A percentile compares a stretch with the other conserved stretches of the same genome.
phyloP scores from a whole-genome alignment of 53 echinoderm and acorn worm genomes.

The Temnopleurus reevesii region DNA sequence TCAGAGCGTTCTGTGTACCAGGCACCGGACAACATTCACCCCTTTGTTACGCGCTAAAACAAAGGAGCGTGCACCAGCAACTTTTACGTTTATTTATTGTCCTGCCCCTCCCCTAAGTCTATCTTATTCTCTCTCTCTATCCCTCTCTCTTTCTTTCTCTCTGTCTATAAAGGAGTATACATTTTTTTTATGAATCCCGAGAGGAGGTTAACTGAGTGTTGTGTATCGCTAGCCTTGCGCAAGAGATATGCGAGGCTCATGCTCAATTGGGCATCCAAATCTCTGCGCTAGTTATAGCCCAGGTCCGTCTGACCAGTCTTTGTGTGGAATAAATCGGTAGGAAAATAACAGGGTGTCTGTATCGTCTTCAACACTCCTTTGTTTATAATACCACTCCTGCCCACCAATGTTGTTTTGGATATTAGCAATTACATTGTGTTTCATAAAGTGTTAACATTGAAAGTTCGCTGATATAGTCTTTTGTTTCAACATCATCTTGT shows the following conservation, averaged over 20 bases:
- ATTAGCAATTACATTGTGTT: too few species aligned
- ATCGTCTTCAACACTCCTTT: too few species aligned
- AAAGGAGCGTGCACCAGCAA: conserved; percentile 53
- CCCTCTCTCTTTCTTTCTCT: not conserved
- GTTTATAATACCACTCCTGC: not conserved
- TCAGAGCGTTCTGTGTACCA: not conserved
- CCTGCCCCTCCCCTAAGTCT: not conserved
- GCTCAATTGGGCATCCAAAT: conserved; percentile 22
- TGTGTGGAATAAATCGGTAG: not conserved
- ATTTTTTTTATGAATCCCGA: conserved; percentile 22
- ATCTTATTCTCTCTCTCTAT: conserved; percentile 4
- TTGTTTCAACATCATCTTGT: too few species aligned
- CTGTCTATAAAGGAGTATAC: not conserved
- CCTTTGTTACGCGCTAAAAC: conserved; percentile 49
- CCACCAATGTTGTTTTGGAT: too few species aligned
- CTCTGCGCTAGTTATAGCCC: not conserved
- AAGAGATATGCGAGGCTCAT: conserved; percentile 16
- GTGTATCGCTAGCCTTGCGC: not conserved
- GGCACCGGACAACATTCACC: conserved; percentile 3
- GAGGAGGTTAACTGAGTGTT: conserved; percentile 1
- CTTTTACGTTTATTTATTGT: not conserved
- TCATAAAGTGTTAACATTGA: too few species aligned
- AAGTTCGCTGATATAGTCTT: too few species aligned
- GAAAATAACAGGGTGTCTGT: conserved; percentile 19
- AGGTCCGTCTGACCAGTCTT: conserved; percentile 15